Percentiles rank a stretch among this genome's conserved stretches.
Evolutionary conservation across 2,113 vertebrate genomes (phyloP).

Genomic region (Scartelaos histophorus): DNA sequence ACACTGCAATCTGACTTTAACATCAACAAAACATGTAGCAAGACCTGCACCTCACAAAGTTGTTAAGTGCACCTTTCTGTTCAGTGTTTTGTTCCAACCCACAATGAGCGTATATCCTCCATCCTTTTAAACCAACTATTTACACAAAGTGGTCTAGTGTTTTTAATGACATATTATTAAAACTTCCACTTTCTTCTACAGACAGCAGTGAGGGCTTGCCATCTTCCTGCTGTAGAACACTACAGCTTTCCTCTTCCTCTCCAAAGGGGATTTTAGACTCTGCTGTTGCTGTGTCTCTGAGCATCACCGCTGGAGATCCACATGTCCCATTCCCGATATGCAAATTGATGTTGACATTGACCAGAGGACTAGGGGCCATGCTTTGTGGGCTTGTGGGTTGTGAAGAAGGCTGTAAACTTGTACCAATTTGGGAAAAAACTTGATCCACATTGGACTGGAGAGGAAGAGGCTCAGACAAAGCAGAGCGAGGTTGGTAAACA

Average conservation of each 20-base stretch:
- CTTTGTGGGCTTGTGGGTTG: conserved; percentile 50
- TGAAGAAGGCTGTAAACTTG: conserved; percentile 38
- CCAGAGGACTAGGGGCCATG: conserved; percentile 54
- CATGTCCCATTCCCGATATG: conserved; percentile 52
- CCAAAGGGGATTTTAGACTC: conserved; percentile 52
- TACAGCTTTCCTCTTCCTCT: conserved; percentile 62
- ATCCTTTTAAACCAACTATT: not conserved
- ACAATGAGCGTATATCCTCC: not conserved
- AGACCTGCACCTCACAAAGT: not conserved
- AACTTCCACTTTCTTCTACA: conserved; percentile 58
- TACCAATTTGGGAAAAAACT: conserved; percentile 21
- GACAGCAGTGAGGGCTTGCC: conserved; percentile 60
- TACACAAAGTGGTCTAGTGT: conserved; percentile 2
- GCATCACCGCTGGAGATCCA: conserved; percentile 28
- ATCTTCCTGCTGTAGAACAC: conserved; percentile 65
- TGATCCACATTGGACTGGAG: conserved; percentile 41
- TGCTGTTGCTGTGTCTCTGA: conserved; percentile 16
- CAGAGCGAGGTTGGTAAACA: conserved; percentile 4
- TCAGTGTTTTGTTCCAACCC: not conserved
- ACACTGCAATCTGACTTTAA: not conserved
- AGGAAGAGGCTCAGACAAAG: conserved; percentile 38
- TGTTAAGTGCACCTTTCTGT: not conserved
- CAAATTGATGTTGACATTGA: conserved; percentile 75
- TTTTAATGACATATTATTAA: not conserved
- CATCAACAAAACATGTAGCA: not conserved